Evolutionary conservation across 2,113 vertebrate species (phyloP).

Genomic region (Tupaia chinensis): DNA sequence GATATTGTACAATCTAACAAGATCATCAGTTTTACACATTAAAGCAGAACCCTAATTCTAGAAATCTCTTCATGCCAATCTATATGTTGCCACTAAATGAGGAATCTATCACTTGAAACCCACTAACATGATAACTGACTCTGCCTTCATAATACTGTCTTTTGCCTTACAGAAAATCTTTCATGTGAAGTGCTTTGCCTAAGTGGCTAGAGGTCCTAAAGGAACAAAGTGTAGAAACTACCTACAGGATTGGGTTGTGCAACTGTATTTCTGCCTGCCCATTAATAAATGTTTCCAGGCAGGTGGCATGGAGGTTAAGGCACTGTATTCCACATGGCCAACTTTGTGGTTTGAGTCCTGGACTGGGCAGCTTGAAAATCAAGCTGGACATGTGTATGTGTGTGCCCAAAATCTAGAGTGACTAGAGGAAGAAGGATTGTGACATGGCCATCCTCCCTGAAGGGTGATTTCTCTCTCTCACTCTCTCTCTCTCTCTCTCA

Average conservation of each 20-base stretch:
- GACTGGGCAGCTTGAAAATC: too few relatives aligned
- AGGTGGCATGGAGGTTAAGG: too few relatives aligned
- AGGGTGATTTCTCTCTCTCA: too few relatives aligned
- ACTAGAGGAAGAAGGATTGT: too few relatives aligned
- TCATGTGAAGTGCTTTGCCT: not conserved
- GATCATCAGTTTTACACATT: not conserved
- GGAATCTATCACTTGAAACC: conserved; percentile 1
- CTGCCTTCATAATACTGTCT: not conserved
- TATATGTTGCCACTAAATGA: not conserved
- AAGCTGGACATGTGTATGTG: too few relatives aligned
- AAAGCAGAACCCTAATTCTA: not conserved
- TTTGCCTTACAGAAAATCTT: conserved; percentile 18
- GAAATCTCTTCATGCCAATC: not conserved
- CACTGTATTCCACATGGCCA: too few relatives aligned
- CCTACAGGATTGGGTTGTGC: not conserved
- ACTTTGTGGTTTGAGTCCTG: too few relatives aligned
- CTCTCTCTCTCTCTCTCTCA: too few relatives aligned
- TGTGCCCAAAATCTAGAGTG: too few relatives aligned
- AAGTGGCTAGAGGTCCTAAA: not conserved
- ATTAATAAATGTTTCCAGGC: not conserved
- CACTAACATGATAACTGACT: not conserved
- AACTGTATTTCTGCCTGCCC: not conserved
- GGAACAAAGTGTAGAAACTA: not conserved
- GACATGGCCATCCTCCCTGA: too few relatives aligned
- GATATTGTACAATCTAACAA: not conserved